Percentiles rank a stretch among this genome's conserved stretches.
These are phyloP conservation scores for Thereva nobilitata DNA, from an alignment of 2,888 invertebrate species.

Conservation along the genomic window DNA sequence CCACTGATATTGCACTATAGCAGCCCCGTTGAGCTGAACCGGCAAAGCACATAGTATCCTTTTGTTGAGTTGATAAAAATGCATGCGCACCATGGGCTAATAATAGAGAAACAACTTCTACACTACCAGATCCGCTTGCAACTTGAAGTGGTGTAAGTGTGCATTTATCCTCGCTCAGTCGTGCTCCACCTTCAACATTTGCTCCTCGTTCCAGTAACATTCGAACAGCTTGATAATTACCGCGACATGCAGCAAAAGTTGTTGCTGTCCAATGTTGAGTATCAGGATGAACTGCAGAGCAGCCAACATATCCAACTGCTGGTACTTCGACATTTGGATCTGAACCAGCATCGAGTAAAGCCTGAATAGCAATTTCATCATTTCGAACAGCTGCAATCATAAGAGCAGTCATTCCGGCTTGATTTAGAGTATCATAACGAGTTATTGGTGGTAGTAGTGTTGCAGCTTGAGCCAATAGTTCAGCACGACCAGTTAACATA, in stretches of 20 bases:
- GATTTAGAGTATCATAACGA: conserved; percentile 75
- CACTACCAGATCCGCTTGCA: conserved; percentile 79
- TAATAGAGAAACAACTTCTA: conserved; percentile 78
- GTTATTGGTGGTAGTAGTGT: conserved; percentile 72
- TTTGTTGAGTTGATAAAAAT: conserved; percentile 81
- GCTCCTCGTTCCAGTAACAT: conserved; percentile 80
- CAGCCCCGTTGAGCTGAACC: conserved; percentile 85
- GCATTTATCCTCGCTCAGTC: conserved; percentile 79
- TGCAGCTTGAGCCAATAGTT: conserved; percentile 77
- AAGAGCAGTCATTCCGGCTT: conserved; percentile 77
- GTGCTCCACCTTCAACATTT: conserved; percentile 83
- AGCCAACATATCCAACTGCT: conserved; percentile 52
- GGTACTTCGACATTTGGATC: conserved; percentile 83
- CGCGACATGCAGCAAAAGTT: conserved; percentile 72
- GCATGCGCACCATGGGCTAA: conserved; percentile 86
- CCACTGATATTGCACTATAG: conserved; percentile 86
- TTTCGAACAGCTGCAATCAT: conserved; percentile 83
- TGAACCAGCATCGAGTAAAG: conserved; percentile 78
- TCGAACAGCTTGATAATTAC: conserved; percentile 65
- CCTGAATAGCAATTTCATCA: conserved; percentile 75
- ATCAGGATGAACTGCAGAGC: conserved; percentile 66
- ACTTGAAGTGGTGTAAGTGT: conserved; percentile 88
- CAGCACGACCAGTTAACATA: conserved; percentile 77
- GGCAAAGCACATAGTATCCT: conserved; percentile 83
- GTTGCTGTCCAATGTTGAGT: conserved; percentile 86